Evolutionary conservation across 23 tunicate species (phyloP).

Genomic region (Styela clava): DNA sequence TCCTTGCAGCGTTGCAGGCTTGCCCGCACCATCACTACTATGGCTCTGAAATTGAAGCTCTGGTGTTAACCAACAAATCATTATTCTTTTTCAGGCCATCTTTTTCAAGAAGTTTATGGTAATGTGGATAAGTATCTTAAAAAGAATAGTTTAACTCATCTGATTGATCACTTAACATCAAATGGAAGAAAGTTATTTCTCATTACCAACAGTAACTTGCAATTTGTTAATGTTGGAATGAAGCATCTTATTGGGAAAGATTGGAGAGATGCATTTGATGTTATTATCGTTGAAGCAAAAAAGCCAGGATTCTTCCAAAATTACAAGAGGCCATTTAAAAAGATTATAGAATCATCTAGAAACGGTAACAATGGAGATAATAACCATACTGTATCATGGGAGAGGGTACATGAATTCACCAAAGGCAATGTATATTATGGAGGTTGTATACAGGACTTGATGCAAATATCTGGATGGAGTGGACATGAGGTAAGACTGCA

Average conservation of each 20-base stretch:
- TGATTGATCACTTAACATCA: constrained; percentile 39
- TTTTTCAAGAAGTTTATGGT: constrained; percentile 48
- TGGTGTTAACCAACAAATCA: too few species aligned
- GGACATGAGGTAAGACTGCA: constrained; percentile 41
- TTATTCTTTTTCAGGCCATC: constrained; percentile 32
- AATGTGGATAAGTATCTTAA: constrained; percentile 61
- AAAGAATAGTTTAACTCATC: constrained; percentile 45
- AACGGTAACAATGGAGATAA: not conserved
- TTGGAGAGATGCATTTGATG: constrained; percentile 96
- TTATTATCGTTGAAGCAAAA: constrained; percentile 85
- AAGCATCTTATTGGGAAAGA: constrained; percentile 62
- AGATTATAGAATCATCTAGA: not conserved
- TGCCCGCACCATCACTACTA: too few species aligned
- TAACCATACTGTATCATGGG: constrained; percentile 37
- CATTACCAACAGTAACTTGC: constrained; percentile 82
- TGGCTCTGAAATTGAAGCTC: too few species aligned
- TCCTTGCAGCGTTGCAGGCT: too few species aligned
- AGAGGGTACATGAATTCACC: constrained; percentile 43
- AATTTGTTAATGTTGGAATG: constrained; percentile 80
- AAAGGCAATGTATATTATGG: constrained; percentile 80
- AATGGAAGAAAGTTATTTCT: constrained; percentile 69
- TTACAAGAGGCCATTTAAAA: constrained; percentile 50
- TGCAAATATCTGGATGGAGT: constrained; percentile 72
- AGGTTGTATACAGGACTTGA: constrained; percentile 82
- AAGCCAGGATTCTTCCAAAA: constrained; percentile 86